Evolutionary conservation across 2,888 invertebrate species (phyloP).

Genomic region (Scrobipalpa atriplicella): DNA sequence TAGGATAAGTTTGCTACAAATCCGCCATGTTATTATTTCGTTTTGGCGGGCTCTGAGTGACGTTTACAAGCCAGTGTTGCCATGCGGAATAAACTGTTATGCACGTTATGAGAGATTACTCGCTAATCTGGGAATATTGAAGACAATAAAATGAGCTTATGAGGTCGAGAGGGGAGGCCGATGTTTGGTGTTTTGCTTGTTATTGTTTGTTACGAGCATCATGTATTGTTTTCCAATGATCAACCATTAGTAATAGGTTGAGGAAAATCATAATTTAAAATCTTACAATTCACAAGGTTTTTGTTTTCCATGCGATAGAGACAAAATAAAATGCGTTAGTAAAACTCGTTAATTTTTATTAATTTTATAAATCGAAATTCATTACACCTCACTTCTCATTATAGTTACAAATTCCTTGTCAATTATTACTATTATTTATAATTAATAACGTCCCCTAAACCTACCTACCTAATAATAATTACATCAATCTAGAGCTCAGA

Average conservation of each 20-base stretch:
- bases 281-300: background rate
- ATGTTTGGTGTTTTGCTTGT: conserved; percentile 56
- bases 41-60: conserved; percentile 79
- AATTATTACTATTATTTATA: conserved; percentile 73
- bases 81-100: conserved; percentile 82
- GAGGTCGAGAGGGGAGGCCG: conserved; percentile 56
- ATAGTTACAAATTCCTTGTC: conserved; percentile 81
- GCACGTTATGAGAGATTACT: conserved; percentile 79
- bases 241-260: background rate
- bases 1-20: conserved; percentile 39
- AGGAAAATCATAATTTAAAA: background rate
- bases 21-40: conserved; percentile 75
- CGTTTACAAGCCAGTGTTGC: conserved; percentile 77
- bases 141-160: conserved; percentile 81
- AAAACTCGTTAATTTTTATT: conserved; percentile 82
- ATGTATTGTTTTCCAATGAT: conserved; percentile 26
- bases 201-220: conserved; percentile 37
- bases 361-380: conserved; percentile 82
- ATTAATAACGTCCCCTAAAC: conserved; percentile 70
- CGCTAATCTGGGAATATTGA: conserved; percentile 82
- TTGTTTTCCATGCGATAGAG: background rate
- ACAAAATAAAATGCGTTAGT: conserved; percentile 36
- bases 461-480: conserved; percentile 65
- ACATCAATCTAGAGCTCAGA: conserved; percentile 71
- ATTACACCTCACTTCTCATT: conserved; percentile 74